Evolutionary conservation across 92 coral and sea anemone species (phyloP).

Genomic region (Zoanthus gigantus): DNA sequence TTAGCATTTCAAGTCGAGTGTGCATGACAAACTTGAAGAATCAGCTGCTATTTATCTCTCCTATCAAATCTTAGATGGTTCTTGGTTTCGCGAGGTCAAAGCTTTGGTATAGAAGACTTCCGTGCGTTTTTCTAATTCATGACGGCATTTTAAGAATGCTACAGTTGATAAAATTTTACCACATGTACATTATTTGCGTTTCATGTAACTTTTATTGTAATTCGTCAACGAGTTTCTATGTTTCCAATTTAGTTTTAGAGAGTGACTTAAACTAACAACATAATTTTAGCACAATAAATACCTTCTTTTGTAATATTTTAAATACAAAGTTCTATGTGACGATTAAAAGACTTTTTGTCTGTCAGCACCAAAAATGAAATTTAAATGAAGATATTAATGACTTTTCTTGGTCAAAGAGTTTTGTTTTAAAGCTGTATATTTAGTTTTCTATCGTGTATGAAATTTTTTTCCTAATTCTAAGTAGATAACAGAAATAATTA

Average conservation of each 20-base stretch:
- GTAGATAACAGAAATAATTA: neutral
- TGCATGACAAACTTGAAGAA: constrained; percentile 13
- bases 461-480: neutral
- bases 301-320: neutral
- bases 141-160: constrained; percentile 44
- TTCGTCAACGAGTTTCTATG: neutral
- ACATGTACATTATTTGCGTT: constrained; percentile 7
- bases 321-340: neutral
- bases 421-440: neutral
- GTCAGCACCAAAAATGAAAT: constrained; percentile 38
- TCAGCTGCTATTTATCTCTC: constrained; percentile 8
- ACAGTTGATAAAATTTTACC: neutral
- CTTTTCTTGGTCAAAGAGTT: constrained; percentile 4
- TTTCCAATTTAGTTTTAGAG: neutral
- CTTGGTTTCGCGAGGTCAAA: constrained; percentile 31
- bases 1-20: constrained; percentile 33
- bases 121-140: constrained; percentile 25
- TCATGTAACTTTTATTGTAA: neutral
- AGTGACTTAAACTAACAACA: neutral
- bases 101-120: constrained; percentile 22
- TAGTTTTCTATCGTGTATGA: neutral
- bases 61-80: constrained; percentile 33
- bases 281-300: neutral
- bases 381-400: constrained; percentile 21
- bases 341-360: constrained; percentile 31